Conservation (phyloP, 2,113 vertebrate genomes). For the Solenodon paradoxus region DNA sequence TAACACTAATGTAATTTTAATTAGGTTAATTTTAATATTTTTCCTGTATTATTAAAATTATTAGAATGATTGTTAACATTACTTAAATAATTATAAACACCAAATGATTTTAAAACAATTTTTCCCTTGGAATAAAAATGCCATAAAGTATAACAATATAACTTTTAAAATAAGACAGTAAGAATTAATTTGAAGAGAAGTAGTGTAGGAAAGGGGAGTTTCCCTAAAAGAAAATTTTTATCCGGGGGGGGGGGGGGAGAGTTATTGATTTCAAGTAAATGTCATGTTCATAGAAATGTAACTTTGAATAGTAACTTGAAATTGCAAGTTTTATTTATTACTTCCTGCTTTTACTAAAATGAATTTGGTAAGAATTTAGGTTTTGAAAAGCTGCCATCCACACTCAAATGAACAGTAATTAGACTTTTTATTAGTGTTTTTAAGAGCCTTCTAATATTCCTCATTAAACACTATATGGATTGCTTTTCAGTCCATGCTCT, state of each 20-base stretch:
- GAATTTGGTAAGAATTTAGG: not conserved
- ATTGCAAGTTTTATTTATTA: conserved; percentile 4
- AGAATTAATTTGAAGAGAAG: not conserved
- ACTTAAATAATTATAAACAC: not conserved
- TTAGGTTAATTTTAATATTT: not conserved
- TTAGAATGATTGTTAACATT: too few relatives aligned
- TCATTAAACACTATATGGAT: conserved; percentile 24
- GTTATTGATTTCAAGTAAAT: not conserved
- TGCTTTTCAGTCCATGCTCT: conserved; percentile 24
- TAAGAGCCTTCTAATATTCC: conserved; percentile 49
- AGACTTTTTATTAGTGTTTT: conserved; percentile 59
- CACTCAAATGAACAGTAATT: conserved; percentile 58
- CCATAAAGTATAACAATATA: not conserved
- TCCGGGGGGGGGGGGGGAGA: not conserved
- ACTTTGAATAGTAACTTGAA: not conserved
- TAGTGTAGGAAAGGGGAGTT: not conserved
- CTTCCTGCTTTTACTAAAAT: conserved; percentile 28
- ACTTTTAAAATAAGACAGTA: not conserved
- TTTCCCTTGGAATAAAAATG: not conserved
- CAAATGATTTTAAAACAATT: not conserved
- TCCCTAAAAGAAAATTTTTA: not conserved
- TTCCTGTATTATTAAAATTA: not conserved
- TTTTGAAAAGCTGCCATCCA: conserved; percentile 20
- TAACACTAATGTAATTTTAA: not conserved
- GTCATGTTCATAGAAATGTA: not conserved